phyloP scores from a whole-genome alignment of 64 coral and sea anemone species.

The Pocillopora verrucosa region DNA sequence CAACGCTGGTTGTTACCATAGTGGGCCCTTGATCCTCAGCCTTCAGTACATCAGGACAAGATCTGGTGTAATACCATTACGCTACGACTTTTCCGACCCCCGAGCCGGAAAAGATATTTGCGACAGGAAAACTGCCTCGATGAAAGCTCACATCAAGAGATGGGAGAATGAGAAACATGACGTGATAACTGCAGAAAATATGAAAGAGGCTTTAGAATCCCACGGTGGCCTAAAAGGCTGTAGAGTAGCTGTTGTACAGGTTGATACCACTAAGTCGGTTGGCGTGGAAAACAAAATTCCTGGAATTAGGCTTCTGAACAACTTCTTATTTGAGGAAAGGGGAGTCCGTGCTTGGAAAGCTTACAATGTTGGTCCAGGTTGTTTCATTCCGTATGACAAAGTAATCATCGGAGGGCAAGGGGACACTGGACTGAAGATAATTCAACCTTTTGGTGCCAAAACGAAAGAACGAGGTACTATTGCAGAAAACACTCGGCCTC shows the following conservation, averaged over 20 bases:
- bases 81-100: slow-evolving; percentile 48
- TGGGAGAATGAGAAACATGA: slow-evolving; percentile 62
- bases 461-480: slow-evolving; percentile 41
- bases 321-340: background rate
- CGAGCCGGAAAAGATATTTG: slow-evolving; percentile 61
- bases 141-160: slow-evolving; percentile 53
- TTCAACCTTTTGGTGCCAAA: slow-evolving; percentile 43
- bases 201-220: slow-evolving; percentile 45
- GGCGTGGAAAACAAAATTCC: slow-evolving; percentile 40
- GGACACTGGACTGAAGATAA: slow-evolving; percentile 28
- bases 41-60: slow-evolving; percentile 29
- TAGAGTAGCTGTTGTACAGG: slow-evolving; percentile 41
- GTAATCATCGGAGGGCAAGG: background rate
- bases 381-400: background rate
- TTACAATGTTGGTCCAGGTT: slow-evolving; percentile 34
- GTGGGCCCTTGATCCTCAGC: slow-evolving; percentile 8
- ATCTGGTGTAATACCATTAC: slow-evolving; percentile 17
- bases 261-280: slow-evolving; percentile 24
- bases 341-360: slow-evolving; percentile 24
- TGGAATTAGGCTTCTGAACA: slow-evolving; percentile 48
- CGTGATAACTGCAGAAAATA: slow-evolving; percentile 50
- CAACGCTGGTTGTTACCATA: slow-evolving; percentile 51
- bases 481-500: background rate
- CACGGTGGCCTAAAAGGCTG: slow-evolving; percentile 50
- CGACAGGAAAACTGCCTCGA: slow-evolving; percentile 46